Conservation (phyloP, 2,888 invertebrate genomes). For the Nemurella pictetii region DNA sequence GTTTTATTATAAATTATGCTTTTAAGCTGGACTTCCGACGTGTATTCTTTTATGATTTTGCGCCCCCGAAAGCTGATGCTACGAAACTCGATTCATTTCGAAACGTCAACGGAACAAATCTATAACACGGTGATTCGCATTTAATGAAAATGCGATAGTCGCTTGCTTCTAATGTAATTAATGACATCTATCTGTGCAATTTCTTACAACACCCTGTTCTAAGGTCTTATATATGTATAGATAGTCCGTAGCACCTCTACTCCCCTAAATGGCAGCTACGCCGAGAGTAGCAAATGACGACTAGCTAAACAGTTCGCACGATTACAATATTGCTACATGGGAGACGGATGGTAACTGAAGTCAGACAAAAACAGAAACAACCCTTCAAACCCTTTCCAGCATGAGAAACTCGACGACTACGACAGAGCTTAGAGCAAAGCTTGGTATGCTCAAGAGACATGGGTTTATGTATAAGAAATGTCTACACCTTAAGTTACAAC, state of each 20-base stretch:
- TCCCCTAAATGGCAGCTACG: neutral
- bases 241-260: neutral
- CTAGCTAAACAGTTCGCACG: slow-evolving; percentile 10
- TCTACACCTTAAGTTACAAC: neutral
- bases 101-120: neutral
- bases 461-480: neutral
- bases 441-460: neutral
- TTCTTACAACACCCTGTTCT: neutral
- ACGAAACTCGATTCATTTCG: neutral
- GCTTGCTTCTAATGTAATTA: neutral
- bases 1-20: neutral
- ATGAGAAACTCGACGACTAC: neutral
- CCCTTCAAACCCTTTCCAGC: neutral
- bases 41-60: neutral
- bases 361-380: slow-evolving; percentile 9
- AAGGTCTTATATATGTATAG: neutral
- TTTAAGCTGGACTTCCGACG: neutral
- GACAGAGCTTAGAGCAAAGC: neutral
- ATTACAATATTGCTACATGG: neutral
- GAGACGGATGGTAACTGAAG: neutral
- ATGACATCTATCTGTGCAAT: neutral
- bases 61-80: neutral
- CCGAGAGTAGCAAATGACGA: neutral
- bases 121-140: neutral
- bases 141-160: neutral